Evolutionary conservation across 1,140 invertebrate genomes (phyloP), one percentile per base, ranked within the genome.

Genomic region (Drosophila ercepeae): DNA sequence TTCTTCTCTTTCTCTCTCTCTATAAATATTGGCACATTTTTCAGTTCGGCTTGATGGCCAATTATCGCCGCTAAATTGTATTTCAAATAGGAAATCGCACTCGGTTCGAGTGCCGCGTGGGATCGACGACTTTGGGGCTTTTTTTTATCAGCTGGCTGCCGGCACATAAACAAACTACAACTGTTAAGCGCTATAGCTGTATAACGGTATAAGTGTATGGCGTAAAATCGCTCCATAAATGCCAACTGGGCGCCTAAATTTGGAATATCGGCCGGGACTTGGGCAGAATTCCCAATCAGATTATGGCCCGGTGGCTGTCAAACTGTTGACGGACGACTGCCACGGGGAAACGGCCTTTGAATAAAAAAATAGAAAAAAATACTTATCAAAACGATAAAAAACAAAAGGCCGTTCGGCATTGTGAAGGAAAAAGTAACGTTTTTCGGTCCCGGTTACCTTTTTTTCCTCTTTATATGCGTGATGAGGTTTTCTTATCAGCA

Each of bases 21-120:
- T 39, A 13, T 39, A 39, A 14, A 14, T 18, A 42, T 9, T 41
- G 41, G 45, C 29, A 18, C 39, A n/a, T n/a, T 21, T 39, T 9
- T 41, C 13, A 21, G 54, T 34, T n/a, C 51, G 50, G 42, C 78
- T 57, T 70, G 45, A 75, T 83, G 63, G 82, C 82, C 81, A 86
- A 86, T 86, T 86, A 86, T 81, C 41, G 76, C 63, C 77, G 67
- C 68, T 69, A 73, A 86, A 88, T 73, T 76, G 81, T 70, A 86
- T 86, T 76, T 84, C 3, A 7, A 18, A 86, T 84, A 79, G 61
- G 57, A 46, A 70, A 57, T 57, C 50, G 19, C 51, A 25, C 6
- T 18, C n/a, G 42, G 29, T 29, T 29, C 42, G 29, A 41, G 45
- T 48, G 64, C 71, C 74, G 75, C 81, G 75, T 82, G 81, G 81